Base-by-base conservation (phyloP, 1,140 invertebrate genomes). In the Drosophila neocordata region DNA sequence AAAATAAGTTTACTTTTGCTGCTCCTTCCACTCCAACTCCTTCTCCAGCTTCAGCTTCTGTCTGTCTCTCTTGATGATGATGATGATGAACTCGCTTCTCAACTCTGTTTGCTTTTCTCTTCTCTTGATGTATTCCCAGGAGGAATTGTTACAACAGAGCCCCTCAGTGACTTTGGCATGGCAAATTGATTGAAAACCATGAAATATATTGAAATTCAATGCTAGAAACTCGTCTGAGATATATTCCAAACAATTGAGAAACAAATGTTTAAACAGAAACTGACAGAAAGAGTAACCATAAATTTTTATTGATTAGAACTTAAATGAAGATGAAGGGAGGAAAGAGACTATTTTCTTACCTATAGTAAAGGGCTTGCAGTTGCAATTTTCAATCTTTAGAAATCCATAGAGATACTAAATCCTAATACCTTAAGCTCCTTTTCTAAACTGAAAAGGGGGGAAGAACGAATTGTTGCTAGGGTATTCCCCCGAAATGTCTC, bases 201-300 rank as follows among this genome's bases (percentile, higher is more conserved):
- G 83, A 87, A 87, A 87, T 87, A 72, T 82, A 85, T 85, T 85
- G 82, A 85, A 85, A 85, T 81, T 85, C 77, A 85, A 84, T 85
- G 81, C 77, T 84, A 61, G 65, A 59, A 64, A 20, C 24, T 57
- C 59, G 48, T 55, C 15, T 4, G 55, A 4, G 62, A 51, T 18
- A 18, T 37, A 12, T 20, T 13, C 55, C 53, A 66, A 73, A 73
- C 71, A 73, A 73, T 65, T 61, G 61, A 73, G 61, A 73, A 73
- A 73, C 62, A 66, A 73, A 73, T 73, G 69, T 66, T 73, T 73
- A 60, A 73, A 72, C 71, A 58, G 60, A 35, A 57, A 20, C 55
- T 69, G 65, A 63, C 55, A 65, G 61, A 20, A 1, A 31, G 34
- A 9, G 51, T 12, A 57, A n/a, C 34, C 44, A 11, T 48, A 44